Base-by-base conservation (phyloP, 1,140 invertebrate species). In the Steinernema feltiae region DNA sequence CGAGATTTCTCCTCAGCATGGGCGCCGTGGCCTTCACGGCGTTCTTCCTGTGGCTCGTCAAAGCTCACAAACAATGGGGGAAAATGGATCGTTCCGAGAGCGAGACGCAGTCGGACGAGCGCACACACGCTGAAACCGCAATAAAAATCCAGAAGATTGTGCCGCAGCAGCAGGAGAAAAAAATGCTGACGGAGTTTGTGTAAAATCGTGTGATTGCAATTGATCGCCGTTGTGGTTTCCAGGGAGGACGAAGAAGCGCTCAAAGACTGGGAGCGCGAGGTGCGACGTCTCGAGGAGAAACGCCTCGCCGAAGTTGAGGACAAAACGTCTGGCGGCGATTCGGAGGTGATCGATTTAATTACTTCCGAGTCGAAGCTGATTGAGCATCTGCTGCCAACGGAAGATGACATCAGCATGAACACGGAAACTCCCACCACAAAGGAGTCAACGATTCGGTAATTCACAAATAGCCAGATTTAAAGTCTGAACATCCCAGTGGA, bases 31-130 rank as follows among this genome's bases (percentile, higher is more conserved):
- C 30, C 21, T 79, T 79, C 21, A 76, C 79, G 18, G 74, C 70
- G 32, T 76, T 73, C 31, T 80, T 80, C 79, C 76, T 79, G 27
- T 76, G 74, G 69, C 30, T 80, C 15, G 27, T 80, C 31, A 78
- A 80, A 29, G 70, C 72, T 1, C 74, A 76, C 41, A 80, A 79
- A 31, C 75, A 77, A 30, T 74, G 72, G 30, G 79, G 75, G 0
- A 79, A 35, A 1, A 48, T 21, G 70, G 69, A 78, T 27, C 53
- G 53, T 63, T 27, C 24, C 53, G 15, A 15, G 3, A 21, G 24
- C 15, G 24, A 63, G 53, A 27, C 15, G 53, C 15, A 7, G 53
- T 7, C 53, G 24, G 12, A 63, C 2, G 53, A 63, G 24, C 53
- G 53, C 53, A 21, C 24, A 3, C 3, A 3, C 12, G 12, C 24